These are phyloP conservation scores for Triplophysa rosa DNA, from an alignment of 2,113 vertebrate genomes.

Conservation along the genomic window DNA sequence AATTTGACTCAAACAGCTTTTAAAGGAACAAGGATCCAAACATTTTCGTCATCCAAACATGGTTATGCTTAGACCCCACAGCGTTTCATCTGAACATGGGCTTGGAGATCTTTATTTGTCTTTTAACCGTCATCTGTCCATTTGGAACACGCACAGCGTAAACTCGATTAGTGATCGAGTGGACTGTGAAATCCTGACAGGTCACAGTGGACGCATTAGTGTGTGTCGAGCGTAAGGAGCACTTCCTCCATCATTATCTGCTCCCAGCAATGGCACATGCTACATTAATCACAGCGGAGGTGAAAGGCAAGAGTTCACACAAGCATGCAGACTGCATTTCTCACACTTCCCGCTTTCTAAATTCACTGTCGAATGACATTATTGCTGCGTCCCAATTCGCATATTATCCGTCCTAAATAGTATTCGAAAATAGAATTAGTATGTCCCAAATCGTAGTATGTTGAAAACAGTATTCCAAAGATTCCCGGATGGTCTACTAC, in stretches of 20 bases:
- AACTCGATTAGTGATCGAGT: slow-evolving; percentile 17
- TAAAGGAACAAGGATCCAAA: not conserved
- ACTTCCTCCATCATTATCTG: slow-evolving; percentile 35
- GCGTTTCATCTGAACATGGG: not conserved
- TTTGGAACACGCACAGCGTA: not conserved
- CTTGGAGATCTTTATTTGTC: not conserved
- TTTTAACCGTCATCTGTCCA: not conserved
- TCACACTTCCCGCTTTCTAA: not conserved
- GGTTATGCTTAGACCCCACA: not conserved
- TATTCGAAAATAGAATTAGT: no score
- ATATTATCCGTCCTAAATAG: no score
- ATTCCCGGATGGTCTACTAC: no score
- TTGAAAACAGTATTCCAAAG: no score
- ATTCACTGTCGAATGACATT: not conserved
- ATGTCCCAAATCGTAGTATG: no score
- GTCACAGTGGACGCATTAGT: slow-evolving; percentile 23
- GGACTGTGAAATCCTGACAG: slow-evolving; percentile 31
- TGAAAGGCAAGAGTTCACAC: slow-evolving; percentile 4
- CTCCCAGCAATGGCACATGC: slow-evolving; percentile 18
- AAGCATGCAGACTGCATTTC: not conserved
- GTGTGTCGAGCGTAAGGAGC: not conserved
- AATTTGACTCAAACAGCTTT: not conserved
- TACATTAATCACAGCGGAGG: slow-evolving; percentile 33
- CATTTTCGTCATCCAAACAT: no score
- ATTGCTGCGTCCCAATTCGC: not conserved